phyloP scores from a whole-genome alignment of 2,113 vertebrate species.

The Oceanodroma tethys region DNA sequence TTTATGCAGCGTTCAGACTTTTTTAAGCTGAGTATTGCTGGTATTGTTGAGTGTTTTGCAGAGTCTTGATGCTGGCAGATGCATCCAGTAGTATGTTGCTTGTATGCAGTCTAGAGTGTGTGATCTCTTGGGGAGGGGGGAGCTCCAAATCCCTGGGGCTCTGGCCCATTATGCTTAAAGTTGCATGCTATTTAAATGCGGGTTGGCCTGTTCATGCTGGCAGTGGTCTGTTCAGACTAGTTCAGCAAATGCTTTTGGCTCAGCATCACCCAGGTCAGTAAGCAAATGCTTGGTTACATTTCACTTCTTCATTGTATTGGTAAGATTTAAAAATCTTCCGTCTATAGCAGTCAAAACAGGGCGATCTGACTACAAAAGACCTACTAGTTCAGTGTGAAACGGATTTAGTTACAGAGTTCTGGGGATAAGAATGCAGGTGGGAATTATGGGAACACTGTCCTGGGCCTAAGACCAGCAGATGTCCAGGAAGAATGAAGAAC shows the following conservation, averaged over 20 bases:
- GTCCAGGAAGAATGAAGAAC: neutral
- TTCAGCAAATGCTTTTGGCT: neutral
- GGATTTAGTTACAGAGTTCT: neutral
- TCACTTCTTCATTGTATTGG: constrained; percentile 19
- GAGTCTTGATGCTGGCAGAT: neutral
- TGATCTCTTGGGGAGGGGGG: neutral
- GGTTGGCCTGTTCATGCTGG: neutral
- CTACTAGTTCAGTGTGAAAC: neutral
- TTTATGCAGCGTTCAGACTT: neutral
- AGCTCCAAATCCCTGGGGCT: neutral
- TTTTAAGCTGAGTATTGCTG: neutral
- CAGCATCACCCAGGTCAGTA: constrained; percentile 15
- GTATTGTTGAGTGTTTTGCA: neutral
- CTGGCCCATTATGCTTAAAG: neutral
- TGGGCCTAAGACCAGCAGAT: neutral
- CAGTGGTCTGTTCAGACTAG: neutral
- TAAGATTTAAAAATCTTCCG: neutral
- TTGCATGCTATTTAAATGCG: neutral
- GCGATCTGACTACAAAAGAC: neutral
- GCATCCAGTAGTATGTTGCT: neutral
- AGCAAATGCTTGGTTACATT: constrained; percentile 6
- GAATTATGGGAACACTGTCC: neutral
- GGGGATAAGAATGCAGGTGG: neutral
- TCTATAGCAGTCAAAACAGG: neutral
- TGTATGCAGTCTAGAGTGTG: neutral